Percentiles rank a stretch among this genome's conserved stretches.
phyloP scores from a whole-genome alignment of 2,113 vertebrate species.

The Arothron firmamentum region DNA sequence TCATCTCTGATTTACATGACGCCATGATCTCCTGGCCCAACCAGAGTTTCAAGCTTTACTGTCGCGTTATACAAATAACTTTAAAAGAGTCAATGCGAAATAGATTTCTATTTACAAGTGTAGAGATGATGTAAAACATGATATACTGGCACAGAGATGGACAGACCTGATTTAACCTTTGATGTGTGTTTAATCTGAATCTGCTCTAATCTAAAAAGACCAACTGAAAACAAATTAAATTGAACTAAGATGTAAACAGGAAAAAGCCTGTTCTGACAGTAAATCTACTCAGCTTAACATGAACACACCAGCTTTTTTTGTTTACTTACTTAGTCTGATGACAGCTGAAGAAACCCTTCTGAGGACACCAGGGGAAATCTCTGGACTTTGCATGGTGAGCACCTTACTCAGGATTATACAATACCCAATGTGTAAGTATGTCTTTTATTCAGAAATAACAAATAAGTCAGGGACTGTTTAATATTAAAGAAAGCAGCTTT shows the following conservation, averaged over 20 bases:
- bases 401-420: not conserved
- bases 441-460: not conserved
- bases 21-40: too few species aligned
- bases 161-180: too few species aligned
- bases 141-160: too few species aligned
- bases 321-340: slow-evolving; percentile 74
- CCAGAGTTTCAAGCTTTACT: too few species aligned
- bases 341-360: slow-evolving; percentile 68
- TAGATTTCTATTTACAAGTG: too few species aligned
- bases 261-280: not conserved
- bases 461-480: slow-evolving; percentile 21
- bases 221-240: too few species aligned
- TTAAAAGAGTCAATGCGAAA: too few species aligned
- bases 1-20: too few species aligned
- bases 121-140: too few species aligned
- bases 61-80: too few species aligned
- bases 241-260: not conserved
- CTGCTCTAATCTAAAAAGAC: too few species aligned
- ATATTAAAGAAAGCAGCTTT: slow-evolving; percentile 11
- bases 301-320: not conserved
- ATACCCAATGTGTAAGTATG: slow-evolving; percentile 2
- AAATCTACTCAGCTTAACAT: not conserved
- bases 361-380: slow-evolving; percentile 59
- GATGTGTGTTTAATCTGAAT: too few species aligned
- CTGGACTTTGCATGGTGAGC: slow-evolving; percentile 59